Evolutionary conservation across 2,113 vertebrate species (phyloP).

Genomic region (Myanophis thanlyinensis): DNA sequence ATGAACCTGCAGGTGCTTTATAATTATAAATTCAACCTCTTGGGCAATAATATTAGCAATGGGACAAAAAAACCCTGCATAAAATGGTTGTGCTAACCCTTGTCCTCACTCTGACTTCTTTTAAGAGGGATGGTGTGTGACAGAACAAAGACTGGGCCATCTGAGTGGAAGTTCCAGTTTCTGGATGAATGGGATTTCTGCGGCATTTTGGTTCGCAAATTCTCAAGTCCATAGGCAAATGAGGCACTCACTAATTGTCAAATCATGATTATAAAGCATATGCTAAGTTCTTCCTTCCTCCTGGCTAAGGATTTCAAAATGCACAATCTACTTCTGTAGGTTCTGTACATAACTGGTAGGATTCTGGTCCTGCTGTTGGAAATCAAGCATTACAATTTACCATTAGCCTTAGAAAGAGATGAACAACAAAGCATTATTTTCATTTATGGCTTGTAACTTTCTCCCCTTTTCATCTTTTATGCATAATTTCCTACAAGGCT

Average conservation of each 20-base stretch:
- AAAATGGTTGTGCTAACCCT: background rate
- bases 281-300: background rate
- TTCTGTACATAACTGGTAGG: background rate
- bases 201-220: background rate
- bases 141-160: background rate
- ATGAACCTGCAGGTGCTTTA: background rate
- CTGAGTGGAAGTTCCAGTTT: background rate
- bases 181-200: background rate
- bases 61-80: background rate
- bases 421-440: background rate
- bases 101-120: background rate
- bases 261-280: background rate
- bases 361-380: background rate
- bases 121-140: background rate
- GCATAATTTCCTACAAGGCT: background rate
- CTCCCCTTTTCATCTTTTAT: background rate
- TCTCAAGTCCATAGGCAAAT: background rate
- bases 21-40: background rate
- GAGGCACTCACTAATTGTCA: background rate
- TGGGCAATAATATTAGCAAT: background rate
- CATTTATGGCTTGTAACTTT: background rate
- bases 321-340: background rate
- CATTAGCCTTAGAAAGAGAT: background rate
- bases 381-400: background rate
- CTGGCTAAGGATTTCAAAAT: background rate